A percentile compares a stretch with the other conserved stretches of the same genome.
These are phyloP conservation scores for Periophthalmodon schlosseri DNA, from an alignment of 2,113 vertebrate genomes.

Conservation along the genomic window DNA sequence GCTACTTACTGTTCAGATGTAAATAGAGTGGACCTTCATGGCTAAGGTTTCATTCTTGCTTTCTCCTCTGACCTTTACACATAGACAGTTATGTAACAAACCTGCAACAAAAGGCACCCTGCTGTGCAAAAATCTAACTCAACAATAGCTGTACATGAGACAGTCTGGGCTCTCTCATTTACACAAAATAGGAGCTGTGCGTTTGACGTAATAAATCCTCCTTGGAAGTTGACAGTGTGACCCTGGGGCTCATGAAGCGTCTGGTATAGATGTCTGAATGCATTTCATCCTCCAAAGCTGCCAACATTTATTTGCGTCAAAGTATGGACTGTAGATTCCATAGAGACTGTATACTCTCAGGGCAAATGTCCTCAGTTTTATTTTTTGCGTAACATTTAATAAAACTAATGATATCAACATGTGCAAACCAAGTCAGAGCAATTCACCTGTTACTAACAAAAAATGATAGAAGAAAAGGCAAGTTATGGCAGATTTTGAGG, in stretches of 20 bases:
- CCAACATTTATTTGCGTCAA: constrained; percentile 64
- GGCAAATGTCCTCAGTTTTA: constrained; percentile 61
- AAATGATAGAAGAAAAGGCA: background rate
- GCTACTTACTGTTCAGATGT: background rate
- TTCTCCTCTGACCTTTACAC: constrained; percentile 16
- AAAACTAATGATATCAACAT: constrained; percentile 41
- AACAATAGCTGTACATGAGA: constrained; percentile 15
- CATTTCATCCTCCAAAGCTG: constrained; percentile 59
- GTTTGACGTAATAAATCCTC: constrained; percentile 44
- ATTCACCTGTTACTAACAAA: background rate
- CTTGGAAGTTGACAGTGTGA: constrained; percentile 46
- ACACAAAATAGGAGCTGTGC: constrained; percentile 18
- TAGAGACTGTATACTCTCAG: constrained; percentile 9
- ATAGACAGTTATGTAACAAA: constrained; percentile 47
- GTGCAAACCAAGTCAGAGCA: constrained; percentile 13
- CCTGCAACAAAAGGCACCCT: constrained; percentile 18
- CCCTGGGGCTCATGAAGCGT: constrained; percentile 29
- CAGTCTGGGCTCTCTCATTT: constrained; percentile 7
- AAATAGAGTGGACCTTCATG: background rate
- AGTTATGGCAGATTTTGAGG: background rate
- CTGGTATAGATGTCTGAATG: constrained; percentile 52
- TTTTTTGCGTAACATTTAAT: constrained; percentile 60
- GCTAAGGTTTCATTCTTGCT: background rate
- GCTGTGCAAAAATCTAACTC: constrained; percentile 10
- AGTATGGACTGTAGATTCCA: constrained; percentile 44